Conservation (phyloP, 2,113 vertebrate genomes). For the Ancistrus triradiatus region DNA sequence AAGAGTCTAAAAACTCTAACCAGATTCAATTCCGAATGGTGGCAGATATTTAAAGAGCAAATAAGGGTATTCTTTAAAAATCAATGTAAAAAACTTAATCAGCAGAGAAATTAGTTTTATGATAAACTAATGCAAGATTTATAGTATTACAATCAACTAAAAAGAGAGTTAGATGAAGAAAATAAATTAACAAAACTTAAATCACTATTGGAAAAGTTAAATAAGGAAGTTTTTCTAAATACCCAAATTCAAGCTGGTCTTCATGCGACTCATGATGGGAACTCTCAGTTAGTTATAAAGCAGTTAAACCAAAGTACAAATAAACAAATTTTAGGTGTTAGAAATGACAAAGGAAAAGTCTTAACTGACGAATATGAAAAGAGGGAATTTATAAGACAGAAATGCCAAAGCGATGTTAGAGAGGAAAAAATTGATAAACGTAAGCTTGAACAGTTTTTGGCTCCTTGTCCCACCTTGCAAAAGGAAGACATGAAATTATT, state of each 20-base stretch:
- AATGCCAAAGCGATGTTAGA: too few species aligned
- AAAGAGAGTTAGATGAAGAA: background rate
- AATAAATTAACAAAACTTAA: background rate
- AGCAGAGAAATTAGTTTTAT: background rate
- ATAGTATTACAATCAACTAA: background rate
- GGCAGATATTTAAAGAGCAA: background rate
- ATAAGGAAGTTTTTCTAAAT: background rate
- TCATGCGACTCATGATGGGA: background rate
- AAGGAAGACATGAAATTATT: too few species aligned
- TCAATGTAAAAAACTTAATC: background rate
- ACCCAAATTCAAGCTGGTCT: background rate
- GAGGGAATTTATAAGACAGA: too few species aligned
- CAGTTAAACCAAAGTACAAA: background rate
- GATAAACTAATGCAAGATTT: background rate
- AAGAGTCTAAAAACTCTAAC: background rate
- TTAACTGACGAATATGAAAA: background rate
- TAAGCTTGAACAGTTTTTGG: too few species aligned
- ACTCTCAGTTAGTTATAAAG: background rate
- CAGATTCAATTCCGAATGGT: background rate
- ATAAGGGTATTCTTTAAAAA: too few species aligned
- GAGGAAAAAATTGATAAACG: too few species aligned
- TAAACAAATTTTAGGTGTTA: background rate
- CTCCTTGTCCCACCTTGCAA: too few species aligned
- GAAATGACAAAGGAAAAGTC: background rate
- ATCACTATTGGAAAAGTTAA: background rate